Base-by-base conservation (phyloP, 2,113 vertebrate species). In the Tachysurus vachellii region DNA sequence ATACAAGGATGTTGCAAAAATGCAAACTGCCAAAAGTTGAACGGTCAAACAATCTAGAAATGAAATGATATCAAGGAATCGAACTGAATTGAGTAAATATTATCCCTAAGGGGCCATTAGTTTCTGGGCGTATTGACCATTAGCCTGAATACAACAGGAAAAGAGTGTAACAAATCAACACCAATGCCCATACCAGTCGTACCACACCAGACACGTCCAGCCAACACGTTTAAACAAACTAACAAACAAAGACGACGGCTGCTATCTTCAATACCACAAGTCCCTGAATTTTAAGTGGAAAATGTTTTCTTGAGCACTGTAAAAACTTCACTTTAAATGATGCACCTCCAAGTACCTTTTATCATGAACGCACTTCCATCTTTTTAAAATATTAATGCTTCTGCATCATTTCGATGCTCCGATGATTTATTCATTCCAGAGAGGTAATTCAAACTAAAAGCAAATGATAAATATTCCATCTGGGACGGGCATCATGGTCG, bases 361-460 rank as follows among this genome's bases (percentile, higher is more conserved):
- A 88, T 82, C 80, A 44, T 9, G 28, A 90, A 86, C 85, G 76
- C 88, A 75, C 86, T 87, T 80, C 86, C 80, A 88, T 87, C 70
- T 28, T 56, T 64, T 57, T 91, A 86, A 91, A 93, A 89, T 89
- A 92, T 91, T 90, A 64, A 91, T 91, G 85, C 10, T 11, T 17
- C 71, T 61, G 89, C 87, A 91, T 91, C 91, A 93, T 93, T 91
- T 89, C 88, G 89, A 91, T 88, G 92, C 82, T 82, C 28, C 8
- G 80, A 91, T 92, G 88, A 88, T 91, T 93, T 89, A 93, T 91
- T 91, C 82, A 92, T 90, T 85, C 54, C 81, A 14, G 47, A 23
- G 56, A 88, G 89, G 85, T 90, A 83, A 91, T 91, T 90, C 87
- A 88, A 88, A 88, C 91, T 89, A 91, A 91, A 91, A 93, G 92